Conservation (phyloP, 1,140 invertebrate species). For the Saccostrea glomerata region DNA sequence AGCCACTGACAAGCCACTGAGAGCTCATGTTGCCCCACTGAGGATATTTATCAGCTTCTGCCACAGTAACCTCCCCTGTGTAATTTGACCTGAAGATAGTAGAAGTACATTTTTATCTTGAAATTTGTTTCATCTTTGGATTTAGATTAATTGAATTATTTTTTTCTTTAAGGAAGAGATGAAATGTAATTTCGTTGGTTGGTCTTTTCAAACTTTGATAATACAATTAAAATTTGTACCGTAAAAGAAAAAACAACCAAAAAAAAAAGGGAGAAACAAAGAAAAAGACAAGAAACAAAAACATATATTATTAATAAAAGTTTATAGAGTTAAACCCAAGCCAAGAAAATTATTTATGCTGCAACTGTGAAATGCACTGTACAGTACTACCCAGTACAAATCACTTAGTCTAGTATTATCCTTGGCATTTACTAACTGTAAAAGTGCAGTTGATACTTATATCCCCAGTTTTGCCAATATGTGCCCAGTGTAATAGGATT, state of each 20-base stretch:
- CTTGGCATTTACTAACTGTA: too few relatives aligned
- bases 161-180: slow-evolving; percentile 4
- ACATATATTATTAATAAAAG: too few relatives aligned
- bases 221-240: not conserved
- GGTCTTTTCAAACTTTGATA: not conserved
- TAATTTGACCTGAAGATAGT: slow-evolving; percentile 23
- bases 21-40: not conserved
- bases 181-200: not conserved
- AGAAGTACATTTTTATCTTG: not conserved
- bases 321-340: too few relatives aligned
- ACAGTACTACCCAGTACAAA: too few relatives aligned
- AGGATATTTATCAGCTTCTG: not conserved
- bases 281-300: too few relatives aligned
- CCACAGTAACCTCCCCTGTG: not conserved
- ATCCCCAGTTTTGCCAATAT: too few relatives aligned
- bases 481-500: too few relatives aligned
- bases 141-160: not conserved
- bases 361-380: too few relatives aligned
- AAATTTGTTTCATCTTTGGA: slow-evolving; percentile 1
- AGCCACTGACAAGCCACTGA: slow-evolving; percentile 10
- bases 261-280: not conserved
- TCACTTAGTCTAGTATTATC: too few relatives aligned
- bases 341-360: too few relatives aligned
- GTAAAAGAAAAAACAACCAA: not conserved
- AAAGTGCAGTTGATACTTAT: too few relatives aligned